phyloP scores from a whole-genome alignment of 2,888 invertebrate genomes.

The Kryphioiulus occultus region DNA sequence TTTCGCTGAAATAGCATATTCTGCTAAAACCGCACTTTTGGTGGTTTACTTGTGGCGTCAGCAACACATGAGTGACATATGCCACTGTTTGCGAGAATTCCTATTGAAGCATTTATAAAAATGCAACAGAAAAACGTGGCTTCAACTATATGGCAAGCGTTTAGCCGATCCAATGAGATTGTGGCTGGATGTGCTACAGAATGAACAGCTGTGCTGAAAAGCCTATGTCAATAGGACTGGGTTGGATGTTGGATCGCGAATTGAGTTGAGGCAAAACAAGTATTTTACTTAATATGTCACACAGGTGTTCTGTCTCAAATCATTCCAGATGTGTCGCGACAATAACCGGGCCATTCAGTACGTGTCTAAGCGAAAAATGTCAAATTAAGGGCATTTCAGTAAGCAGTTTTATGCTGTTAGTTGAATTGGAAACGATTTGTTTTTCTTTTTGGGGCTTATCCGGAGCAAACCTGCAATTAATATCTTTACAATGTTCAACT shows the following conservation, averaged over 20 bases:
- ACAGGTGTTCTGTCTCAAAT: conserved; percentile 11
- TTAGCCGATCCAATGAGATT: background rate
- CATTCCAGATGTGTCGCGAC: background rate
- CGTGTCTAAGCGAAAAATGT: conserved; percentile 12
- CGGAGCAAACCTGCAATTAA: background rate
- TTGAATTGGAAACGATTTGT: background rate
- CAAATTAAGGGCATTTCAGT: conserved; percentile 20
- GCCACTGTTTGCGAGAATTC: background rate
- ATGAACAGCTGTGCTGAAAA: background rate
- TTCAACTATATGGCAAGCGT: background rate
- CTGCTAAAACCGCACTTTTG: background rate
- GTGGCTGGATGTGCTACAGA: background rate
- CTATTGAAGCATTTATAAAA: background rate
- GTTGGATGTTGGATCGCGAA: background rate
- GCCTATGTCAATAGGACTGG: background rate
- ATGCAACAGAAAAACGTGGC: background rate
- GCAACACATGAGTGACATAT: background rate
- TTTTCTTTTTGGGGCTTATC: background rate
- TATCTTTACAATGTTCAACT: background rate
- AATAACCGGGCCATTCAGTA: background rate
- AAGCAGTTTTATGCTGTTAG: background rate
- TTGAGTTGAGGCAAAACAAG: background rate
- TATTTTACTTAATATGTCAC: background rate
- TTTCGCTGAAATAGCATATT: background rate
- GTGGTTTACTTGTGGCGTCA: background rate